Evolutionary conservation across 2,888 invertebrate genomes (phyloP).

Genomic region (Rosalia funebris): DNA sequence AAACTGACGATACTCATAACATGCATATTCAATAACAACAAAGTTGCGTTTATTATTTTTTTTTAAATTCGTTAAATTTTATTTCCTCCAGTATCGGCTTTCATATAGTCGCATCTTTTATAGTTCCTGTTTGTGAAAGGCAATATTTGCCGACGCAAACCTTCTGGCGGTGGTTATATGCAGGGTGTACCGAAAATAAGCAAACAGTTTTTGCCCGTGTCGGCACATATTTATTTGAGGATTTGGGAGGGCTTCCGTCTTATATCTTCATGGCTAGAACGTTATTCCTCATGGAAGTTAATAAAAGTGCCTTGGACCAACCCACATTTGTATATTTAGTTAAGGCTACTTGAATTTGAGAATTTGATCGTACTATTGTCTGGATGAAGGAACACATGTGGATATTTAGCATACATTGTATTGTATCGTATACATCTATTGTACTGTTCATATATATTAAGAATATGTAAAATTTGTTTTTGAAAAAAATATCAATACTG

Average conservation of each 20-base stretch:
- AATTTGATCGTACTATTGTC: too few relatives aligned
- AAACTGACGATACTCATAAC: too few relatives aligned
- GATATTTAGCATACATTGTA: too few relatives aligned
- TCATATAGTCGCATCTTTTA: conserved; percentile 31
- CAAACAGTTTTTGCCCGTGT: conserved; percentile 33
- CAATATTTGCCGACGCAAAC: conserved; percentile 24
- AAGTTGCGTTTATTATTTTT: background rate
- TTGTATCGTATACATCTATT: too few relatives aligned
- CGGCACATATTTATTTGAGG: conserved; percentile 30
- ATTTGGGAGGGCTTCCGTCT: conserved; percentile 23
- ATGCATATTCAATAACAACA: background rate
- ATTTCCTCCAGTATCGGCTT: conserved; percentile 18
- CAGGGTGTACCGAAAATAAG: conserved; percentile 17
- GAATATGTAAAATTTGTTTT: too few relatives aligned
- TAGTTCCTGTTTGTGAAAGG: conserved; percentile 30
- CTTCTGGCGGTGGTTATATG: conserved; percentile 8
- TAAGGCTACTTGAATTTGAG: conserved; percentile 26
- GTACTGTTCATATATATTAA: too few relatives aligned
- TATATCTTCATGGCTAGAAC: conserved; percentile 12
- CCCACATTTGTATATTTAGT: conserved; percentile 32
- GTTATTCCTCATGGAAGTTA: conserved; percentile 23
- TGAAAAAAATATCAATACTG: too few relatives aligned
- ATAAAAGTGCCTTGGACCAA: conserved; percentile 22
- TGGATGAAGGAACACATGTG: too few relatives aligned
- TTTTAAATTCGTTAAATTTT: conserved; percentile 13